phyloP scores from a whole-genome alignment of 2,113 vertebrate genomes.

The Struthio camelus region DNA sequence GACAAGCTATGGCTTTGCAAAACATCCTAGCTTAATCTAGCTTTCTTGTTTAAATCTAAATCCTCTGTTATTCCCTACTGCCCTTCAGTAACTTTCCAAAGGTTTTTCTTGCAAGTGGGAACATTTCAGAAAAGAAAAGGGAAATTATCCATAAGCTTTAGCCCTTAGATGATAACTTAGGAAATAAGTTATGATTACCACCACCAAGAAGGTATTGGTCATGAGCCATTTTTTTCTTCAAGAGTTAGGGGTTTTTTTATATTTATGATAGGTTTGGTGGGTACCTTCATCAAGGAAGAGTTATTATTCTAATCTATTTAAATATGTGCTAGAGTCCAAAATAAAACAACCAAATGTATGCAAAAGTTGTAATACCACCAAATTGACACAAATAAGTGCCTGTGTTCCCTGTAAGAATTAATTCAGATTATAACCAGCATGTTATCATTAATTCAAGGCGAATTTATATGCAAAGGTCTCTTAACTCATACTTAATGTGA shows the following conservation, averaged over 20 bases:
- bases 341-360: neutral
- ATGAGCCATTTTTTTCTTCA: neutral
- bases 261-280: neutral
- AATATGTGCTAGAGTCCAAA: neutral
- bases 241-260: neutral
- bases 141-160: neutral
- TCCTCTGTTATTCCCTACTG: neutral
- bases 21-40: neutral
- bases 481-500: fast-evolving
- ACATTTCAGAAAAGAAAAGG: neutral
- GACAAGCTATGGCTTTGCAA: neutral
- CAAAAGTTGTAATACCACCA: neutral
- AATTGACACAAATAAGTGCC: neutral
- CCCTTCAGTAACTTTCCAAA: neutral
- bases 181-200: neutral
- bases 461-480: neutral
- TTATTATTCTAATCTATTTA: neutral
- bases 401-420: neutral
- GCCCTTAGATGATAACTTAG: neutral
- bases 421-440: fast-evolving
- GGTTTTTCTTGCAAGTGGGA: neutral
- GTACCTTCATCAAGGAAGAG: neutral
- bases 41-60: neutral
- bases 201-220: neutral
- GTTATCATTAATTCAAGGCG: neutral